Evolutionary conservation across 2,797 vertebrate species (phyloP), one percentile per base, ranked within the genome.

Genomic region (Orestias chungarensis): DNA sequence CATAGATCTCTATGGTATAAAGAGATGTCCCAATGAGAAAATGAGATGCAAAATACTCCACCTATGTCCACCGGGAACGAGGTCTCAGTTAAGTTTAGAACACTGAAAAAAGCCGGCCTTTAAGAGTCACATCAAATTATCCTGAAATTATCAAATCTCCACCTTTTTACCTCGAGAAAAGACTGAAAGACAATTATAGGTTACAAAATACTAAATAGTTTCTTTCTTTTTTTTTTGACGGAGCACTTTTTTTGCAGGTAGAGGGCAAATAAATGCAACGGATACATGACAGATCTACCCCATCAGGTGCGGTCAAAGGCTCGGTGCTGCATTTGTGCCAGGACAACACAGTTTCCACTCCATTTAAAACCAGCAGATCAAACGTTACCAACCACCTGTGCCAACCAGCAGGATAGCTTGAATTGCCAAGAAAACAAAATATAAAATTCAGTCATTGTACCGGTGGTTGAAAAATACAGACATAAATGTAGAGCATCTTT

Each of bases 321-420:
- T 72, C 59, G 25, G 67, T 38, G 38, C 68, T 49, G 67, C 23
- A 20, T 72, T 80, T 74, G 73, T 73, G 67, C 57, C 62, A 31
- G 78, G 71, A 71, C 47, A 66, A 61, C 25, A 3, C 64, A 73
- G 74, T 84, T 88, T 88, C 82, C 82, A 84, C 76, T 78, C 67
- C 64, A 71, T 82, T 87, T 83, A 73, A 84, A 80, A 84, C 71
- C 70, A 76, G 72, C 65, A 61, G 67, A 80, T 54, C 27, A 75
- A 81, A 82, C 49, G 52, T 71, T 65, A 67, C 61, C 43, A 7
- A 8, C 33, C 70, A 80, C 76, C 71, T 73, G 76, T 75, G 79
- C 61, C 54, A 46, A 73, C 71, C 62, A 72, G 66, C 50, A 25
- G 64, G 46, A 66, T 33, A 20, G 74, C 66, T 74, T 65, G 31